phyloP scores from a whole-genome alignment of 1,140 invertebrate genomes.

The Glossosoma conforme region DNA sequence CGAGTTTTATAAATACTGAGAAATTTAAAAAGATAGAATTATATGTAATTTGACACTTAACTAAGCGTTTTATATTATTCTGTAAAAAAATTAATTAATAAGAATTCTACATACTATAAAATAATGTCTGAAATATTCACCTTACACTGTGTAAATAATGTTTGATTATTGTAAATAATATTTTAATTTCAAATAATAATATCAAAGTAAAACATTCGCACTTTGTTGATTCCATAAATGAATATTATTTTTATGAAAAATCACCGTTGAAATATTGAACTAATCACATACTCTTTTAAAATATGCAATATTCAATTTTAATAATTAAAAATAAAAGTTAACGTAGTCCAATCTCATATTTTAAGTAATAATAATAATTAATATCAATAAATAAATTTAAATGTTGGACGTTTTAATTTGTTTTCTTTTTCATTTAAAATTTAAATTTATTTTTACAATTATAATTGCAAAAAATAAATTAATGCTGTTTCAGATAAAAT shows the following conservation, averaged over 20 bases:
- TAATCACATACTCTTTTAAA: too few species aligned
- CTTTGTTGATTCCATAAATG: too few species aligned
- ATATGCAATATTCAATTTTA: too few species aligned
- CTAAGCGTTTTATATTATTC: neutral
- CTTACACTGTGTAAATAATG: neutral
- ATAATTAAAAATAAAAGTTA: too few species aligned
- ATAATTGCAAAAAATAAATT: neutral
- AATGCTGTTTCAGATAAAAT: neutral
- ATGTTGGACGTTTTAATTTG: neutral
- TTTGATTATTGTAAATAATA: neutral
- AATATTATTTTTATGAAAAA: too few species aligned
- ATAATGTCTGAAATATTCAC: neutral
- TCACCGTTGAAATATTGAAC: too few species aligned
- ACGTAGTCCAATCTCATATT: too few species aligned
- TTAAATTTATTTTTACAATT: neutral
- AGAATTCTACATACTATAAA: neutral
- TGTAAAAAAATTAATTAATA: neutral
- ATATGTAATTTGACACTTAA: neutral
- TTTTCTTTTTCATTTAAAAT: neutral
- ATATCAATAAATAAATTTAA: neutral
- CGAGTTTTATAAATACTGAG: neutral
- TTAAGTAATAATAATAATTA: too few species aligned
- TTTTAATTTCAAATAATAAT: too few species aligned
- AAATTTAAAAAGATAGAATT: neutral
- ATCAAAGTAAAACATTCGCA: too few species aligned